Base-by-base conservation (phyloP, 2,888 invertebrate genomes). In the Sminthurides aquaticus region DNA sequence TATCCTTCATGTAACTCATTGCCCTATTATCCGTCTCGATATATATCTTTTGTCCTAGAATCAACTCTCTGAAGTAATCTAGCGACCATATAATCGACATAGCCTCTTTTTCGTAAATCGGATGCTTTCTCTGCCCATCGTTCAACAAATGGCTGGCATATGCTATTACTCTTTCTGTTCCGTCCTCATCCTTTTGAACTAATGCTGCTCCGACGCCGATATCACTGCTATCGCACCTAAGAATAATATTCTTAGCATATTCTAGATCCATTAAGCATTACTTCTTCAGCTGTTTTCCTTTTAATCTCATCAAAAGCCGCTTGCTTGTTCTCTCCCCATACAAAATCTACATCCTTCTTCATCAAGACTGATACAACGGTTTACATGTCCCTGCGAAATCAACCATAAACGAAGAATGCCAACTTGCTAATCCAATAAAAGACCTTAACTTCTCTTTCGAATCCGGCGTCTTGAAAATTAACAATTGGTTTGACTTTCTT, bases 391-490 rank as follows among this genome's bases (percentile, higher is more conserved):
- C 57, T 1, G 71, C 67, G 64, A 74, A 74, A 18, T 67, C 63
- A 27, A 49, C 57, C 8, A 75, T 72, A 57, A 72, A 70, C 18
- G 66, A 20, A 11, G 69, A 55, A 64, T 76, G 75, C 63, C 75
- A 76, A 0, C 65, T 65, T 59, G 74, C 73, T n/a, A 76, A 62
- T 1, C 75, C 75, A 1, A 73, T 25, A 61, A 76, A 76, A 24
- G 70, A 71, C 26, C 60, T 66, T 1, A 74, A n/a, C 26, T 71
- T 58, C 62, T 55, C 64, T 2, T 64, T 57, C 8, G 1, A 27
- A 58, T 20, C 60, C 0, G 75, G 72, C 18, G 27, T n/a, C 55
- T 24, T 72, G 75, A 66, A 72, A 72, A 0, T 72, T 68, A 0
- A 8, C 20, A 2, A 75, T 70, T 2, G 67, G 69, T 24, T 49